Evolutionary conservation across 2,113 vertebrate genomes (phyloP), one percentile per base, ranked within the genome.

Genomic region (Chlorodrepanis virens): DNA sequence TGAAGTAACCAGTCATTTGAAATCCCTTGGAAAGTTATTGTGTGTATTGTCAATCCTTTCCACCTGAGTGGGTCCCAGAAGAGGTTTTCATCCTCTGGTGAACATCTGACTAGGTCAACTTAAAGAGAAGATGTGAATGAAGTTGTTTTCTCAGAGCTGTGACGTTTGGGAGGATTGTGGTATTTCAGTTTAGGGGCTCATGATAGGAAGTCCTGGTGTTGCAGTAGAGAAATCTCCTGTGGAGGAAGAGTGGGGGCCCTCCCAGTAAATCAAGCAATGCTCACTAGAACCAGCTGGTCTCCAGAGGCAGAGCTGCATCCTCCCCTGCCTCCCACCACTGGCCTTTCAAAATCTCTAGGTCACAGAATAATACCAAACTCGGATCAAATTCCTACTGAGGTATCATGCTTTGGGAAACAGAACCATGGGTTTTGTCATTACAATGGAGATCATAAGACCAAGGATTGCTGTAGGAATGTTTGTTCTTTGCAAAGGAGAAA

Each of bases 21-120:
- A 90, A 92, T 97, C 88, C 71, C 75, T 68, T 86, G 85, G 71
- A 83, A 83, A 87, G 54, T 69, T 89, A 88, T 44, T 92, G 71
- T 94, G 18, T 72, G 18, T 83, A 10, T 76, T 95, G 85, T 92
- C 89, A 96, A 63, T 94, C 86, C 76, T 96, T 93, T 89, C 82
- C 86, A 93, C 92, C 80, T 89, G 68, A 92, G 60, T 28, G 72
- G 64, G 33, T 89, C 56, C 2, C 2, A 20, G 64, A 85, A 90
- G 83, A 33, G 59, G 33, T 89, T 95, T 96, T 94, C 83, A 96
- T 95, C 86, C 93, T 89, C 91, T 91, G 53, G 47, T 91, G 86
- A 93, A 25, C 6, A 6, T 92, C 91, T 80, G 60, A 75, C 69
- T 93, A 11, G 64, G 83, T 80, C 91, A 96, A 37, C 83, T 88